These are phyloP conservation scores for Formicarius rufipectus DNA, from an alignment of 2,113 vertebrate species.

Conservation along the genomic window DNA sequence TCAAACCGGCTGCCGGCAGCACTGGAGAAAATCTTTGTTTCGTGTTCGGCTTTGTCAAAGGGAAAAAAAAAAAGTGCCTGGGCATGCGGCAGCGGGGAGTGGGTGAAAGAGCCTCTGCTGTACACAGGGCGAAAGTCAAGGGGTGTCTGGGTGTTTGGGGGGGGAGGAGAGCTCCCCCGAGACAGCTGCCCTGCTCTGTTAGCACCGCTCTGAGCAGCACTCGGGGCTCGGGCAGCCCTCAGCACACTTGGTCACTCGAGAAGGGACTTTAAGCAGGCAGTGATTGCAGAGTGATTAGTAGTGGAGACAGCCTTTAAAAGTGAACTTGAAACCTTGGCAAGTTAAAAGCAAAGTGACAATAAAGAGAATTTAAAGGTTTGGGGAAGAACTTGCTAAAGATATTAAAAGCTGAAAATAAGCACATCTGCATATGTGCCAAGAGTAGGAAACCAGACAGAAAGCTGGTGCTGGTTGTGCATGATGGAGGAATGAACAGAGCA, in stretches of 20 bases:
- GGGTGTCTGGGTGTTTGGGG: background rate
- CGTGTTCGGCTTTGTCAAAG: background rate
- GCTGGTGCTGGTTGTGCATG: background rate
- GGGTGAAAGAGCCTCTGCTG: background rate
- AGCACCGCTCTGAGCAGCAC: background rate
- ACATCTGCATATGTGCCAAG: background rate
- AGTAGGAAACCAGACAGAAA: background rate
- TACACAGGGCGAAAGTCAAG: background rate
- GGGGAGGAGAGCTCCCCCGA: background rate
- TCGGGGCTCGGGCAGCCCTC: background rate
- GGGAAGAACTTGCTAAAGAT: background rate
- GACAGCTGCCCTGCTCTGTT: background rate
- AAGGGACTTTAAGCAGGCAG: background rate
- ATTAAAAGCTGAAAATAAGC: background rate
- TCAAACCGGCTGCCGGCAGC: constrained; percentile 33
- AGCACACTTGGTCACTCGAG: background rate
- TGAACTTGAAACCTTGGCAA: background rate
- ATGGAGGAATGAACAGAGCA: background rate
- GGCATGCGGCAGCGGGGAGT: background rate
- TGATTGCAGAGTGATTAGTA: background rate
- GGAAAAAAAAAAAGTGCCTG: constrained; percentile 6
- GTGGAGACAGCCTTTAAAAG: background rate
- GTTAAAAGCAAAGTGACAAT: background rate
- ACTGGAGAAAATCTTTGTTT: constrained; percentile 40
- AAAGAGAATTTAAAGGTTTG: background rate